Conservation (phyloP, 2,797 vertebrate genomes). For the Pseudomugil gertrudae region DNA sequence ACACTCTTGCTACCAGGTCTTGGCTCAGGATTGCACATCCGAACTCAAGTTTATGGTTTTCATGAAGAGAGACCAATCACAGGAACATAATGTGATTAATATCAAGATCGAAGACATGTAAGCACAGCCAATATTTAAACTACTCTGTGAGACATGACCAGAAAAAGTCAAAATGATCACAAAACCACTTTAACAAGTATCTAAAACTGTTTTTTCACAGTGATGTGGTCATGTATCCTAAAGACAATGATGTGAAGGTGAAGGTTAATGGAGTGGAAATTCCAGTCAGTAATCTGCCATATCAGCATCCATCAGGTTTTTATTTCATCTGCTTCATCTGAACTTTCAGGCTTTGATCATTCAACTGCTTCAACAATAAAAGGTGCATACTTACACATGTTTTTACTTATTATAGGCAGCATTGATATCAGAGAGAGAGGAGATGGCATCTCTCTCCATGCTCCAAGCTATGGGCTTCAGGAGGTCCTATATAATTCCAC, state of each 20-base stretch:
- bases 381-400: not conserved
- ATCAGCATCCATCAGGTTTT: constrained; percentile 65
- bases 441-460: constrained; percentile 74
- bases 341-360: not conserved
- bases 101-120: constrained; percentile 82
- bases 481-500: constrained; percentile 77
- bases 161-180: not conserved
- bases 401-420: constrained; percentile 52
- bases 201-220: constrained; percentile 64
- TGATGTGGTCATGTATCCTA: constrained; percentile 79
- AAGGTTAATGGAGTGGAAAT: constrained; percentile 79
- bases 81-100: constrained; percentile 72
- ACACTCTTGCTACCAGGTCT: constrained; percentile 81
- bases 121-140: constrained; percentile 45
- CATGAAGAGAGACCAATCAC: constrained; percentile 75
- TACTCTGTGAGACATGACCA: not conserved
- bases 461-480: constrained; percentile 78
- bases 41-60: constrained; percentile 86
- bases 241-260: constrained; percentile 56
- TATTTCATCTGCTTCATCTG: not conserved
- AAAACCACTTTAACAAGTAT: not conserved
- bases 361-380: not conserved
- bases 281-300: constrained; percentile 69
- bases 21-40: constrained; percentile 85
- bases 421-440: constrained; percentile 69